Percentiles rank a stretch among this genome's conserved stretches.
These are phyloP conservation scores for Tarsius wallacei DNA, from an alignment of 2,797 vertebrate genomes.

Conservation along the genomic window DNA sequence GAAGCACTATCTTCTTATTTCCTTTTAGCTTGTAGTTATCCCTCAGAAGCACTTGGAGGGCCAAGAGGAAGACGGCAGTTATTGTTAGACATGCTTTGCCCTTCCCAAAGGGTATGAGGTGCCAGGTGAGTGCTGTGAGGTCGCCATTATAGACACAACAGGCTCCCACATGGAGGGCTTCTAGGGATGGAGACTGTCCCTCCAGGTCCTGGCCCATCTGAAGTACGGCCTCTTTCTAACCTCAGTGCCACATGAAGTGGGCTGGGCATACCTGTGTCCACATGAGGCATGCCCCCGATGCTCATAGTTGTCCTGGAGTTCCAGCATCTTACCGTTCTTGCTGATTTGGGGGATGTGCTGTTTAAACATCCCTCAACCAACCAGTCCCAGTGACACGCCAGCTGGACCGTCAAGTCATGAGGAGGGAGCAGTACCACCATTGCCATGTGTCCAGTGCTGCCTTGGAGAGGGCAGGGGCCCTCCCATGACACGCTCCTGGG, in stretches of 20 bases:
- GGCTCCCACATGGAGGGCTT: neutral
- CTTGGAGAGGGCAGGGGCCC: too few species aligned
- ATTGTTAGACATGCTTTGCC: neutral
- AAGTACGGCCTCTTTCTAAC: conserved; percentile 53
- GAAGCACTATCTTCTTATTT: conserved; percentile 27
- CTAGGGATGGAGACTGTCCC: neutral
- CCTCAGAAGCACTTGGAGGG: neutral
- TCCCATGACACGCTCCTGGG: too few species aligned
- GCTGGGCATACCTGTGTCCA: neutral
- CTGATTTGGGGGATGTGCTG: too few species aligned
- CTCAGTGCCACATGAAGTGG: neutral
- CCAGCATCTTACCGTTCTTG: too few species aligned
- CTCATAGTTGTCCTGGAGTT: too few species aligned
- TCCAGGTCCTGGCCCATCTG: conserved; percentile 18
- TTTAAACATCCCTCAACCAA: too few species aligned
- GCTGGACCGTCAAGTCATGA: too few species aligned
- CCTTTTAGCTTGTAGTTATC: neutral
- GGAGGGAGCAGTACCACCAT: too few species aligned
- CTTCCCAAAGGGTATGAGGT: neutral
- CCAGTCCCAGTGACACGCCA: too few species aligned
- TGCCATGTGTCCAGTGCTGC: too few species aligned
- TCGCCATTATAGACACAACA: neutral
- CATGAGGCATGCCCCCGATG: too few species aligned
- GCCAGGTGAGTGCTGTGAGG: conserved; percentile 22
- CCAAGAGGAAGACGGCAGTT: neutral